These are phyloP conservation scores for Macrosoma leucophasiata DNA, from an alignment of 2,888 invertebrate species.

Conservation along the genomic window DNA sequence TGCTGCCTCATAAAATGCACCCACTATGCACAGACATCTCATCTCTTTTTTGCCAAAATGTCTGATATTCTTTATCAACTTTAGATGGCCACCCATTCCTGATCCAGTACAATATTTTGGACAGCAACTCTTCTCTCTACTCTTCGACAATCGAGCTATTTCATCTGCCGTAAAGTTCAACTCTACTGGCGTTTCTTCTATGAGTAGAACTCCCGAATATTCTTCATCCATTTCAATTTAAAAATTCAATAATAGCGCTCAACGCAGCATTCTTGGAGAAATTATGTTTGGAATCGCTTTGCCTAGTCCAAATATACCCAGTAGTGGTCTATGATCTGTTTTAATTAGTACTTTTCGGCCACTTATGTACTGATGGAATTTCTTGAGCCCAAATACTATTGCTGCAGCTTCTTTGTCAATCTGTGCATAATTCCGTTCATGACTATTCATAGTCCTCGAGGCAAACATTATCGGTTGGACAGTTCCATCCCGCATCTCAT, in stretches of 20 bases:
- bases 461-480: constrained; percentile 13
- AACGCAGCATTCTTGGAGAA: constrained; percentile 20
- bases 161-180: too few relatives aligned
- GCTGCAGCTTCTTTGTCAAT: constrained; percentile 21
- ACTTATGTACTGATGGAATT: constrained; percentile 15
- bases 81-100: background rate
- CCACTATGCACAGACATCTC: constrained; percentile 8
- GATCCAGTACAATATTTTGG: too few relatives aligned
- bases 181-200: too few relatives aligned
- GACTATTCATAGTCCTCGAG: constrained; percentile 15
- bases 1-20: constrained; percentile 16
- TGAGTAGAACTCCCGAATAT: too few relatives aligned
- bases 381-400: constrained; percentile 20
- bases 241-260: constrained; percentile 16
- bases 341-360: constrained; percentile 15
- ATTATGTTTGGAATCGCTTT: constrained; percentile 20
- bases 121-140: too few relatives aligned
- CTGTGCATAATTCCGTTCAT: constrained; percentile 18
- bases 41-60: background rate
- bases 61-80: background rate
- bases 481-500: constrained; percentile 15
- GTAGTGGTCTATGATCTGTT: constrained; percentile 18
- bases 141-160: too few relatives aligned
- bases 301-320: constrained; percentile 7
- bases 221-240: too few relatives aligned